Percentiles rank a stretch among this genome's conserved stretches.
These are phyloP conservation scores for Anagyrus pseudococci DNA, from an alignment of 2,888 invertebrate genomes.

Conservation along the genomic window DNA sequence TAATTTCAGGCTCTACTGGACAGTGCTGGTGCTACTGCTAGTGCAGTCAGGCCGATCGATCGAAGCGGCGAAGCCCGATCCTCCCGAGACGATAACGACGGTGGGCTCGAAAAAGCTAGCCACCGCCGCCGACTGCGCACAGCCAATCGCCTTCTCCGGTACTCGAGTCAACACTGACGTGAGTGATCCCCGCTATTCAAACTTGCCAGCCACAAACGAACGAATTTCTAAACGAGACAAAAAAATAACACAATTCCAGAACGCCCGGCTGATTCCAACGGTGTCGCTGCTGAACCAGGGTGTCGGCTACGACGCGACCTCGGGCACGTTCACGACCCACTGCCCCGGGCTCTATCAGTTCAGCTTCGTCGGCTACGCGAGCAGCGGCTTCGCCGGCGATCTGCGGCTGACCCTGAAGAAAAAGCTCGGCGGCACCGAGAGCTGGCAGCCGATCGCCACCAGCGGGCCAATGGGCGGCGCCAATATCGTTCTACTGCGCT, in stretches of 20 bases:
- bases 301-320: slow-evolving; percentile 60
- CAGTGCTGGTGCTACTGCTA: slow-evolving; percentile 51
- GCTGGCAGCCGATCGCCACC: slow-evolving; percentile 48
- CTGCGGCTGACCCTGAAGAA: slow-evolving; percentile 53
- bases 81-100: slow-evolving; percentile 53
- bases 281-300: slow-evolving; percentile 60
- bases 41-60: no score
- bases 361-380: slow-evolving; percentile 58
- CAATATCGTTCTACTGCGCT: slow-evolving; percentile 56
- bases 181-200: no score
- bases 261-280: slow-evolving; percentile 45
- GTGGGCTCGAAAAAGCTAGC: slow-evolving; percentile 60
- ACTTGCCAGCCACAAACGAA: neutral
- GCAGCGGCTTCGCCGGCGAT: slow-evolving; percentile 44
- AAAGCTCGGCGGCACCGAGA: slow-evolving; percentile 51
- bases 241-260: slow-evolving; percentile 34
- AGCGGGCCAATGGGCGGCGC: slow-evolving; percentile 56
- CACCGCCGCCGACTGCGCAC: slow-evolving; percentile 60
- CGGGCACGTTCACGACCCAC: slow-evolving; percentile 62
- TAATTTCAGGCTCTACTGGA: slow-evolving; percentile 54
- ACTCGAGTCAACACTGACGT: no score
- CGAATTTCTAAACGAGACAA: neutral
- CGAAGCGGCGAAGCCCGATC: slow-evolving; percentile 52
- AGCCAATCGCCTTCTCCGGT: slow-evolving; percentile 60
- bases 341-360: slow-evolving; percentile 64